Evolutionary conservation across 2,113 vertebrate genomes (phyloP), one percentile per base, ranked within the genome.

Genomic region (Chaetops frenatus): DNA sequence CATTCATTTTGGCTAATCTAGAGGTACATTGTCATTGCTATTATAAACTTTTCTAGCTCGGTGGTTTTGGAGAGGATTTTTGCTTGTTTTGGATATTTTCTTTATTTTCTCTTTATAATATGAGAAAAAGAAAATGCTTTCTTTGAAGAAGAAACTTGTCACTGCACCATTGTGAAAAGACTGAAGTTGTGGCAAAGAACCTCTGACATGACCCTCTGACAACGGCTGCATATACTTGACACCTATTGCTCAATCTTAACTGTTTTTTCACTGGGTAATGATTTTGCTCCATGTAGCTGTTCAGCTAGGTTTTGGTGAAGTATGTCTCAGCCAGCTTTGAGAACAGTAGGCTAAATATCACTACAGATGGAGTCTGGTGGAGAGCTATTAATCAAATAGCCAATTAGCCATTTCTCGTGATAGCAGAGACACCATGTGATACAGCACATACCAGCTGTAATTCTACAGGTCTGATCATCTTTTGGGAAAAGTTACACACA

Each of bases 311-410:
- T 89, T 16, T 61, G 48, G 50, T 85, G 54, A 79, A 62, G 29
- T 45, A 28, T 44, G 16, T 27, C 29, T 94, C 51, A 74, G 51
- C 10, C 80, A 92, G 56, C 65, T 95, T 88, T 94, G 78, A 84
- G 83, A 94, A 81, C 82, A 95, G 69, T 92, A 79, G 72, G 72
- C 24, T 95, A 83, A 90, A 71, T 92, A 51, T 90, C 86, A 60
- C 66, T 90, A 73, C 91, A 93, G 93, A 92, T 87, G 94, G 95
- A 95, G 60, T 54, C 62, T 57, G 44, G 71, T 73, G 24, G 74
- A 92, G 10, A 94, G 42, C 66, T 93, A 95, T 97, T 95, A 94
- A 96, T 95, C 93, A 96, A 88, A 85, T 73, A 85, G 36, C 81
- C 83, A 94, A 78, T 86, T 94, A 96, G 9, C 65, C 65, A 87